phyloP scores from a whole-genome alignment of 2,113 vertebrate genomes.

The Pteronura brasiliensis region DNA sequence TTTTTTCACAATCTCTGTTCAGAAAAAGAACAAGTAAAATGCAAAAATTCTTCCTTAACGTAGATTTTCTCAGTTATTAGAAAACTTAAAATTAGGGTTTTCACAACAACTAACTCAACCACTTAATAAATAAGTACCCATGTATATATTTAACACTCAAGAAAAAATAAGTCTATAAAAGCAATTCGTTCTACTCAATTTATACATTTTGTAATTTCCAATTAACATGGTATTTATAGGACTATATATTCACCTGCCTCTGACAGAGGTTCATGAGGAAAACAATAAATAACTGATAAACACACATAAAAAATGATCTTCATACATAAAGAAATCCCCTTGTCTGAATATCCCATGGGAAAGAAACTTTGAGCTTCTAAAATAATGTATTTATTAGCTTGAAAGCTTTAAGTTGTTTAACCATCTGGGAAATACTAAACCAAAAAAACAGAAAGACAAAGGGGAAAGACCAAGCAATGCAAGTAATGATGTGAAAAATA shows the following conservation, averaged over 20 bases:
- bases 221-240: neutral
- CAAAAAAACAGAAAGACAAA: neutral
- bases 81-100: slow-evolving; percentile 20
- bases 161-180: neutral
- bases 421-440: neutral
- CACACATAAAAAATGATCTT: neutral
- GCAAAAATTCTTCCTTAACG: slow-evolving; percentile 10
- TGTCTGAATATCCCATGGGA: neutral
- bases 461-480: neutral
- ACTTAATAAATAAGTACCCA: slow-evolving; percentile 13
- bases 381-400: neutral
- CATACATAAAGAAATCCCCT: neutral
- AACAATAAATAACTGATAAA: slow-evolving; percentile 9
- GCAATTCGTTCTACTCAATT: neutral
- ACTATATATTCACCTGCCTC: neutral
- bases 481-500: neutral
- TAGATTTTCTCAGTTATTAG: neutral
- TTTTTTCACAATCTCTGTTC: neutral
- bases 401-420: slow-evolving; percentile 30
- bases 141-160: neutral
- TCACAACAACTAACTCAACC: neutral
- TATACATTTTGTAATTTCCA: neutral
- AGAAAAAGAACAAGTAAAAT: neutral
- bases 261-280: neutral
- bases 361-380: slow-evolving; percentile 37